Conservation (phyloP, 1,140 invertebrate species). For the Sitodiplosis mosellana region DNA sequence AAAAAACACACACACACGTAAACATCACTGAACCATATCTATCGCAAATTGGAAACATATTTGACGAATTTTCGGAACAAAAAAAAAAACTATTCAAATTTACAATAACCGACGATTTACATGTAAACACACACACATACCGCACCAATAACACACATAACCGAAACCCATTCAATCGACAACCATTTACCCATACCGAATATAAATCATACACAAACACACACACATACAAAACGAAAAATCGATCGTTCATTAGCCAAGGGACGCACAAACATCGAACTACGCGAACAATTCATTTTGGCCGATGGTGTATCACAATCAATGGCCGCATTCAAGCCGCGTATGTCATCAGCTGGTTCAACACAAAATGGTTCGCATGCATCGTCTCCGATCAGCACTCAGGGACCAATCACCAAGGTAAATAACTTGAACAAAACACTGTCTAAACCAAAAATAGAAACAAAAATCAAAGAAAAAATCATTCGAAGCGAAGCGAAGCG, state of each 20-base stretch:
- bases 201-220: neutral
- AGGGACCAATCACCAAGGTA: constrained; percentile 91
- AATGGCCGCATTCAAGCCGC: constrained; percentile 88
- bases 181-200: neutral
- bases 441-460: neutral
- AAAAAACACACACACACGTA: neutral
- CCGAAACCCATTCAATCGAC: neutral
- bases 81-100: too few relatives aligned
- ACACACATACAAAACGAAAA: constrained; percentile 8
- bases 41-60: too few relatives aligned
- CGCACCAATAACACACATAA: neutral
- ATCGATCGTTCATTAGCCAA: constrained; percentile 54
- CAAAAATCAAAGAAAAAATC: too few relatives aligned
- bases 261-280: constrained; percentile 97
- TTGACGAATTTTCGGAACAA: too few relatives aligned
- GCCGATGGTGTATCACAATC: constrained; percentile 93
- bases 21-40: too few relatives aligned
- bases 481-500: too few relatives aligned
- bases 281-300: constrained; percentile 95
- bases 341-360: constrained; percentile 60
- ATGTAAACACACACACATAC: neutral
- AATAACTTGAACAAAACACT: constrained; percentile 8
- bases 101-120: too few relatives aligned
- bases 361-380: constrained; percentile 37
- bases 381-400: constrained; percentile 40